phyloP scores from a whole-genome alignment of 2,797 vertebrate genomes.

The Choloepus didactylus region DNA sequence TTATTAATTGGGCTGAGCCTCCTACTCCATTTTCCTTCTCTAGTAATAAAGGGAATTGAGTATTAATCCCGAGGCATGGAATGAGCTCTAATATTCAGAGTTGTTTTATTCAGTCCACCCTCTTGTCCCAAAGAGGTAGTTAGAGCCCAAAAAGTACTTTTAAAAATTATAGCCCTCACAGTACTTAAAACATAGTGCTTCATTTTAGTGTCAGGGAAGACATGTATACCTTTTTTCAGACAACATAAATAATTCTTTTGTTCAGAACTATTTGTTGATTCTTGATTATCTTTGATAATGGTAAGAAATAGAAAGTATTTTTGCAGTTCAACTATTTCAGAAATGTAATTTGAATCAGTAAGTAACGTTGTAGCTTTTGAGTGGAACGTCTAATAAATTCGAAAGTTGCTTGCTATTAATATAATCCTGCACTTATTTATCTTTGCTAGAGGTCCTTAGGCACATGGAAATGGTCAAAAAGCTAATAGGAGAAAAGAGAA shows the following conservation, averaged over 20 bases:
- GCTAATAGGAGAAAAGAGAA: constrained; percentile 32
- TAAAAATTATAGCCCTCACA: background rate
- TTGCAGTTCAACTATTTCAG: constrained; percentile 42
- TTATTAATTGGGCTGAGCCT: background rate
- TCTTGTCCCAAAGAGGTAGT: background rate
- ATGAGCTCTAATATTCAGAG: background rate
- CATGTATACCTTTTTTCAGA: background rate
- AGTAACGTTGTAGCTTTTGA: constrained; percentile 2
- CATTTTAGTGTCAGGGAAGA: background rate
- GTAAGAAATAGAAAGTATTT: background rate
- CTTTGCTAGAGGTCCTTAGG: background rate
- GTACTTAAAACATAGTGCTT: background rate
- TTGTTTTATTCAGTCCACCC: background rate
- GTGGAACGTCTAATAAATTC: background rate
- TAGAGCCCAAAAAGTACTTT: background rate
- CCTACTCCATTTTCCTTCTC: background rate
- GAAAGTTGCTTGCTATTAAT: background rate
- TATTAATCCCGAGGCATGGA: background rate
- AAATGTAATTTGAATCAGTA: constrained; percentile 26
- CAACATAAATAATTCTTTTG: constrained; percentile 16
- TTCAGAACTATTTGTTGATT: constrained; percentile 33
- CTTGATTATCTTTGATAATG: constrained; percentile 58
- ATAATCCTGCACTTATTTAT: background rate
- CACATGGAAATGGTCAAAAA: background rate
- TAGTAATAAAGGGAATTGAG: background rate